Base-by-base conservation (phyloP, 2,797 vertebrate genomes). In the Chaenodraco wilsoni region DNA sequence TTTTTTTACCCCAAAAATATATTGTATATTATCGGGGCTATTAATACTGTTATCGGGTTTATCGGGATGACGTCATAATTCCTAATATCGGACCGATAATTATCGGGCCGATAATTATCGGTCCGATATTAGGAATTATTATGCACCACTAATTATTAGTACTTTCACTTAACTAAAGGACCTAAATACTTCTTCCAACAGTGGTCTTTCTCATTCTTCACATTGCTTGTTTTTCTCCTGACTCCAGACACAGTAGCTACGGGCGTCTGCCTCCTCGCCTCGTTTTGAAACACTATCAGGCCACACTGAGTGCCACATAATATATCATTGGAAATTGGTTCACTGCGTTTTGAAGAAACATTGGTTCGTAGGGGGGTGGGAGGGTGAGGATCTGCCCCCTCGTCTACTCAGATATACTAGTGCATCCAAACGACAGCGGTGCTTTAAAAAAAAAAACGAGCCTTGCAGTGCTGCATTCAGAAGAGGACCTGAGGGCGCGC, bases 301-400 rank as follows among this genome's bases (percentile, higher is more conserved):
- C 19, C 59, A 3, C 59, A 3, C 59, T 9, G 63, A 62, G 74
- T n/a, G 62, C 65, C 63, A 61, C 79, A 40, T 51, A 12, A 62
- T 58, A 21, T 68, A 69, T 58, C 61, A 69, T 50, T 80, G 76
- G 67, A 72, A 72, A 74, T 76, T 37, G 63, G 65, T 77, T 82
- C 51, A 69, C 52, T 65, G 81, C 14, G 12, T 83, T 82, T 59
- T 73, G 21, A 65, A 72, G 56, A 43, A 31, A 31, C 51, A 61
- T 45, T 40, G 60, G 23, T 69, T 69, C 19, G 14, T 41, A 11
- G 41, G 16, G 65, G 59, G 60, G 46, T 4, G 49, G 64, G 65
- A 27, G 46, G 55, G 37, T 21, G 72, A 44, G 21, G 41, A 19
- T 70, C 58, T 50, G 57, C 66, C 57, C 68, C 27, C 41, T 62